These are phyloP conservation scores for Cantharis lateralis DNA, from an alignment of 2,888 invertebrate genomes.

Conservation along the genomic window DNA sequence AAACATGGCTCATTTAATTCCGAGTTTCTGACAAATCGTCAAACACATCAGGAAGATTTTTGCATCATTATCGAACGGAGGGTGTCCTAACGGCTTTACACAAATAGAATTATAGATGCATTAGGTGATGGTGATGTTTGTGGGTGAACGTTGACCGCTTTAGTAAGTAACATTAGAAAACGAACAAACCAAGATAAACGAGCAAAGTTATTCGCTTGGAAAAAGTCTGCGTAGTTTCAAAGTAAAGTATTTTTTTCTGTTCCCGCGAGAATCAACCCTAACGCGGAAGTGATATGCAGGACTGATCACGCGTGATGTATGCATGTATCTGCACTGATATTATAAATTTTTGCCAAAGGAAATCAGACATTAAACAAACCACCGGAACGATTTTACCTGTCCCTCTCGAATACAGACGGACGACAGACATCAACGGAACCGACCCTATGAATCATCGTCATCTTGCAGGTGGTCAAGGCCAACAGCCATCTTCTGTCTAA, in stretches of 20 bases:
- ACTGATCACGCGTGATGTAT: constrained; percentile 25
- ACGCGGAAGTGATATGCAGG: constrained; percentile 33
- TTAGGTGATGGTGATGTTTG: constrained; percentile 48
- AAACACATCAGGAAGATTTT: constrained; percentile 38
- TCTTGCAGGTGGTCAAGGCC: constrained; percentile 49
- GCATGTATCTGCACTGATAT: neutral
- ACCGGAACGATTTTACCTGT: constrained; percentile 28
- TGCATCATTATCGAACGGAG: constrained; percentile 36
- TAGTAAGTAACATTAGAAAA: constrained; percentile 49
- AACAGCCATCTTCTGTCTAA: constrained; percentile 43
- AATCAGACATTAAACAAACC: constrained; percentile 13
- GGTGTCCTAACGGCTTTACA: constrained; percentile 47
- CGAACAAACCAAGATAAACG: constrained; percentile 54
- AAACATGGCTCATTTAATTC: constrained; percentile 24
- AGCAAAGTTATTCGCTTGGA: constrained; percentile 45
- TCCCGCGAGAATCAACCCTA: constrained; percentile 4
- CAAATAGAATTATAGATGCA: constrained; percentile 53
- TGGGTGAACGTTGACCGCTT: constrained; percentile 48
- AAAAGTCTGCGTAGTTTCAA: constrained; percentile 40
- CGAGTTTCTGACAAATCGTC: constrained; percentile 49
- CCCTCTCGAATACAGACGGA: constrained; percentile 31
- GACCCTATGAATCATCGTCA: constrained; percentile 38
- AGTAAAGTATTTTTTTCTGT: constrained; percentile 2
- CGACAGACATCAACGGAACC: constrained; percentile 32
- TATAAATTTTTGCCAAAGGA: constrained; percentile 16